Conservation (phyloP, 2,113 vertebrate species). For the Pan troglodytes region NHGRI_mPanTro3-v2.1_pri NC_072403.2:8376001-8376500, state of each 20-base stretch:
- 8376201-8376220: not conserved
- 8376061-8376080: not conserved
- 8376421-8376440: not conserved
- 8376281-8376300: not conserved
- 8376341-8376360: not conserved
- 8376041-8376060: not conserved
- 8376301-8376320: not conserved
- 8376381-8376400: not conserved
- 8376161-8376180: not conserved
- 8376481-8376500: not conserved
- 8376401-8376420: constrained; percentile 14
- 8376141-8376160: not conserved
- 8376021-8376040: not conserved
- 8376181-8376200: not conserved
- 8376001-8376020: not conserved
- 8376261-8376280: not conserved
- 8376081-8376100: not conserved
- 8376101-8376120: not conserved
- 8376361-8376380: not conserved
- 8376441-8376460: not conserved
- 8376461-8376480: not conserved
- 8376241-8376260: not conserved
- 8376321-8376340: not conserved
- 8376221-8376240: not conserved
- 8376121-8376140: not conserved